Evolutionary conservation across 2,888 invertebrate species (phyloP).

Genomic region (Creontiades dilutus): DNA sequence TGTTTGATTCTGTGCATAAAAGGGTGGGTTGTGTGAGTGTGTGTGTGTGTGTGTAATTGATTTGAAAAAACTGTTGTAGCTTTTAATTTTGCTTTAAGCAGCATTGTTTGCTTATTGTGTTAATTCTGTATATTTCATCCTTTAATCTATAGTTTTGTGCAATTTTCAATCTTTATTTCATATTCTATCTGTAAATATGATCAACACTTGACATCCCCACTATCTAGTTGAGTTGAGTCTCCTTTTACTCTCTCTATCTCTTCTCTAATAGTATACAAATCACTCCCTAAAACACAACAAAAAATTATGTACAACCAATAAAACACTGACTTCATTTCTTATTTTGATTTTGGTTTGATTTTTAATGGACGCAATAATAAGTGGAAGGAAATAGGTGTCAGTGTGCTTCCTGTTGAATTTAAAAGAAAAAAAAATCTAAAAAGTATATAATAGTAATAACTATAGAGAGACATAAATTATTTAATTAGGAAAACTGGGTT

Average conservation of each 20-base stretch:
- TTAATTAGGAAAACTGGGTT: background rate
- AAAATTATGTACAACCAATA: constrained; percentile 49
- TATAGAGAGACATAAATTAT: background rate
- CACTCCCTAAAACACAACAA: constrained; percentile 47
- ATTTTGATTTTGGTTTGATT: constrained; percentile 16
- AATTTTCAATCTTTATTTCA: constrained; percentile 30
- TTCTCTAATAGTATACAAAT: constrained; percentile 34
- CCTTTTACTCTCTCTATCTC: constrained; percentile 27
- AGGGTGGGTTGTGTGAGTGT: background rate
- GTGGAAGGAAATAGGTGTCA: constrained; percentile 1
- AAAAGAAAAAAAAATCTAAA: too few species aligned
- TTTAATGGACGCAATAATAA: background rate
- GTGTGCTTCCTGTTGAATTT: constrained; percentile 28
- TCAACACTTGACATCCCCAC: constrained; percentile 34
- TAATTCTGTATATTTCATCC: constrained; percentile 70
- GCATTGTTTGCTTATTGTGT: constrained; percentile 67
- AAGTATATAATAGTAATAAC: too few species aligned
- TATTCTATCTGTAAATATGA: constrained; percentile 25
- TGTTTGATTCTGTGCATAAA: background rate
- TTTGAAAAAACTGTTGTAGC: constrained; percentile 46
- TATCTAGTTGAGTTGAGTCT: background rate
- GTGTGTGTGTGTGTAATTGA: constrained; percentile 8
- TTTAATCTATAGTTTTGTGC: constrained; percentile 68
- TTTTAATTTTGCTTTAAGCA: constrained; percentile 67
- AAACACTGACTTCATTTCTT: constrained; percentile 40